Evolutionary conservation across 2,113 vertebrate genomes (phyloP), one percentile per base, ranked within the genome.

Genomic region (Otis tarda): DNA sequence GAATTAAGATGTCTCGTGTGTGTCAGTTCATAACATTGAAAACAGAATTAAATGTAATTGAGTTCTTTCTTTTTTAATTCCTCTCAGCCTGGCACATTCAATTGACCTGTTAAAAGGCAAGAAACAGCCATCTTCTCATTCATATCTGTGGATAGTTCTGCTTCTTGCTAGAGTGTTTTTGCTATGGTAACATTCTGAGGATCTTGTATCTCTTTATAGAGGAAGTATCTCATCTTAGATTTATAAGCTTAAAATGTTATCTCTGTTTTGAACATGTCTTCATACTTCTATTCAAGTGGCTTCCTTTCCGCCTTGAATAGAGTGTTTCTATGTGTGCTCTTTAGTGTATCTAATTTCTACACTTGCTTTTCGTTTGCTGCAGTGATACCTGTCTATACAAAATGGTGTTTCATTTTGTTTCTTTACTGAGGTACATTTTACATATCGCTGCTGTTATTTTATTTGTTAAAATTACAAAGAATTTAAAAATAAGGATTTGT

Each of bases 51-150:
- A 88, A 90, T 60, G 35, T 83, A 80, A 52, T 68, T 71, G 22
- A 7, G 12, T 88, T 90, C 5, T 82, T 92, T 77, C 30, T 75
- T 78, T 89, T 94, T 88, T n/a, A 94, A 83, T 86, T 88, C 83
- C 33, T 88, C 61, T 95, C 83, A 90, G 83, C 67, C 53, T 94
- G 75, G 49, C 57, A 68, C 86, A 90, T 92, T 95, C 39, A 88
- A 45, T 76, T 92, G 85, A 90, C 35, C 67, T 57, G 21, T 89
- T 88, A 83, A 88, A 88, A 92, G 86, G 83, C 86, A 45, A 92
- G 79, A 92, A 92, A 92, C 15, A 85, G 33, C 39, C 49, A 64
- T 88, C 43, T 82, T 92, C 43, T 83, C 43, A 24, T 92, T 92
- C 24, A 7, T 33, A 73, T 27, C 53, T 83, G 30, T 79, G 86